phyloP scores from a whole-genome alignment of 2,113 vertebrate species.

The Carettochelys insculpta region DNA sequence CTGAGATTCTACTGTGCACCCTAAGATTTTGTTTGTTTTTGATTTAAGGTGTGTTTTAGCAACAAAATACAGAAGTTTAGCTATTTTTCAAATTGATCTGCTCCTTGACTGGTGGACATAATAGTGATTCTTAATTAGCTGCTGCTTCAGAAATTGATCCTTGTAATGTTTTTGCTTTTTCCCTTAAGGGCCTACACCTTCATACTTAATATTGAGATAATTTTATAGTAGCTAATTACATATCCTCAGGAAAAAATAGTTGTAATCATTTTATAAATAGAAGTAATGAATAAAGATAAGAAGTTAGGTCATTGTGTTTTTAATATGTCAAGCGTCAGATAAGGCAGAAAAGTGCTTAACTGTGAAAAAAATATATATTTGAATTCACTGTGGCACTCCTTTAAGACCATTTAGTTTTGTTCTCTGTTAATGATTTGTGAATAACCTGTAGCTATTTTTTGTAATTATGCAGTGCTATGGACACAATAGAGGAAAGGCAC shows the following conservation, averaged over 20 bases:
- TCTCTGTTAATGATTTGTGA: neutral
- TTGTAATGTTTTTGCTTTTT: neutral
- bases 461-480: rapidly evolving
- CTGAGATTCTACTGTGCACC: too few relatives aligned
- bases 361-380: neutral
- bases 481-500: neutral
- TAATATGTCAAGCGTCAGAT: neutral
- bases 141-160: neutral
- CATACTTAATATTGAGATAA: neutral
- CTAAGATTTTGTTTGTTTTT: too few relatives aligned
- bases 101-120: neutral
- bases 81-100: neutral
- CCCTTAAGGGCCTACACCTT: neutral
- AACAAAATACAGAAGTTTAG: neutral
- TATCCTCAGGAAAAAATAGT: neutral
- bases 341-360: neutral
- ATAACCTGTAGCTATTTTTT: neutral
- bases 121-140: neutral
- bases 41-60: neutral
- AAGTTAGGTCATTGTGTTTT: rapidly evolving
- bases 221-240: neutral
- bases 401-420: neutral
- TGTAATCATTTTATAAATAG: neutral
- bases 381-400: neutral
- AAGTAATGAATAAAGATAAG: neutral